Base-by-base conservation (phyloP, 2,888 invertebrate genomes). In the Beris morrisii region DNA sequence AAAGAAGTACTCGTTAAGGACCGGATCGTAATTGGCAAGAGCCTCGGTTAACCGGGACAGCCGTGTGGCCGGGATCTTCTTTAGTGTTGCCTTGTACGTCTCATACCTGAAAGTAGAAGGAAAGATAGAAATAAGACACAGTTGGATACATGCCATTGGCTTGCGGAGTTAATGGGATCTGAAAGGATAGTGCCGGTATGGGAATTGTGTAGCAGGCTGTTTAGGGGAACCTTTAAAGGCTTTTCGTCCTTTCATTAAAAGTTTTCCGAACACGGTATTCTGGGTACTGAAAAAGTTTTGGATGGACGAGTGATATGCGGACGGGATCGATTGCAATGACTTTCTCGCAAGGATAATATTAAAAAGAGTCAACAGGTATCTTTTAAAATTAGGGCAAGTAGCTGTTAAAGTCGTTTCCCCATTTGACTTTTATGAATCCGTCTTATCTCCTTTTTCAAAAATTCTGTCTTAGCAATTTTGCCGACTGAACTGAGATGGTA, bases 1-100 rank as follows among this genome's bases (percentile, higher is more conserved):
- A 79, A 93, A 93, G 83, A 91, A 92, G 81, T 92, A 94, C 80
- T 94, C 93, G 80, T 94, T 93, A 73, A 93, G 85, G 57, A 93
- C 87, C 4, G 92, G 92, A 82, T 94, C 93, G 81, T 93, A 94
- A 82, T 94, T 93, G 73, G 92, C 92, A 72, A 93, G 83, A 6
- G 91, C 92, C 76, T 94, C 93, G 12, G 91, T 91, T 72, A 94
- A 84, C 67, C 93, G 84, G 32, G 92, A 92, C 67, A 93, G 83
- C 63, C 93, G 82, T 7, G 93, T 94, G 73, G 93, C 93, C 15
- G 93, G 93, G 75, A 94, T 93, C 83, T 93, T 93, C 83, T 93
- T 93, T 71, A 93, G 83, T 48, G 93, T 92, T 28, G 89, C 88
- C 79, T 89, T 89, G 81, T 90, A 90, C 28, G 90, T 90, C 80